Evolutionary conservation across 2,113 vertebrate species (phyloP).

Genomic region (Neotragus moschatus): DNA sequence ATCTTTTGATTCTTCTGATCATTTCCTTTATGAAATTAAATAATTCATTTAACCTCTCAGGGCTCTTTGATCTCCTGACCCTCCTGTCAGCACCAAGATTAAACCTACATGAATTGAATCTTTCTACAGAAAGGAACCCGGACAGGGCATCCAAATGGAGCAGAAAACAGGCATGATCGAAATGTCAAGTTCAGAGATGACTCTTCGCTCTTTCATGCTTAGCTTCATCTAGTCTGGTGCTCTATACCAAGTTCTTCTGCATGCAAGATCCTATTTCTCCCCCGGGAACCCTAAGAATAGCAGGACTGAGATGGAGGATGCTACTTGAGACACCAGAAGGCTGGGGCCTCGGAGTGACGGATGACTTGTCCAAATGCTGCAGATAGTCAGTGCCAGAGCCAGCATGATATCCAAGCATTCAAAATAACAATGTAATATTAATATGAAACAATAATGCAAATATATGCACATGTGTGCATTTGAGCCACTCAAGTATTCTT

Average conservation of each 20-base stretch:
- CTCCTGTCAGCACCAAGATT: neutral
- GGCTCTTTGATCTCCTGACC: neutral
- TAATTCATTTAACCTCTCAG: neutral
- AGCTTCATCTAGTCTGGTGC: neutral
- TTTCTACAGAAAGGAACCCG: neutral
- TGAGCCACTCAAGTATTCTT: neutral
- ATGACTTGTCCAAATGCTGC: neutral
- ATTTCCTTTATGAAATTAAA: neutral
- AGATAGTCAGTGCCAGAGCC: neutral
- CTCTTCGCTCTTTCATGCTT: neutral
- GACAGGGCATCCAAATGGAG: neutral
- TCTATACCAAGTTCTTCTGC: neutral
- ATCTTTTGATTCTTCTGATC: neutral
- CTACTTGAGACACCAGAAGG: neutral
- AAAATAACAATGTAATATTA: neutral
- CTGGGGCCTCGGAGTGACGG: neutral
- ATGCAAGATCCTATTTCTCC: neutral
- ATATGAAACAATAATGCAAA: neutral
- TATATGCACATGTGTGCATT: too few relatives aligned
- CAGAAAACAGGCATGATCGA: neutral
- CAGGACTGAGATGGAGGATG: neutral
- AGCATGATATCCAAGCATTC: neutral
- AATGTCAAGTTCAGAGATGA: neutral
- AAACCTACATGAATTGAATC: neutral
- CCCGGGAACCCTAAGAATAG: neutral